Evolutionary conservation across 2,797 vertebrate species (phyloP).

Genomic region (Acanthornis magna): DNA sequence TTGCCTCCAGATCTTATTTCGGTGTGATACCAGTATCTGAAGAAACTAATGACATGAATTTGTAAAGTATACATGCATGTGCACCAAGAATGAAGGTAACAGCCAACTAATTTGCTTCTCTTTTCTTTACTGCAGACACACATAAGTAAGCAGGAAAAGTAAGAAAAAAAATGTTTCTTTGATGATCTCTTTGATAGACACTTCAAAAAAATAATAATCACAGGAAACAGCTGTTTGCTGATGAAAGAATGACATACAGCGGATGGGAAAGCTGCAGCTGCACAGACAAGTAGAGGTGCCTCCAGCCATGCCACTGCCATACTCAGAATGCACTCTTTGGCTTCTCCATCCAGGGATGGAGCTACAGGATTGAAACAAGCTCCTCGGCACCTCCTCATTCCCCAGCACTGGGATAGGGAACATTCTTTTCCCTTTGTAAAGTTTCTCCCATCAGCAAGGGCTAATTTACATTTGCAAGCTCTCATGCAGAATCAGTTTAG

Average conservation of each 20-base stretch:
- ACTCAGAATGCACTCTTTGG: background rate
- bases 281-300: background rate
- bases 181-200: background rate
- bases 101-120: background rate
- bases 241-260: background rate
- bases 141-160: background rate
- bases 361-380: background rate
- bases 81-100: background rate
- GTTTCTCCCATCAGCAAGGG: background rate
- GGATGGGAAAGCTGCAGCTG: background rate
- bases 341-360: background rate
- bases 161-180: background rate
- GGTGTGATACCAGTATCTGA: background rate
- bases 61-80: background rate
- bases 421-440: background rate
- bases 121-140: background rate
- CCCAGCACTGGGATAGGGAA: background rate
- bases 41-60: background rate
- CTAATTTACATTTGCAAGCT: background rate
- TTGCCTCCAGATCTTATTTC: background rate
- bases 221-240: background rate
- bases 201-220: background rate
- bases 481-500: background rate
- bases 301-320: background rate
- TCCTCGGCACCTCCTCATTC: rapidly evolving